Conservation (phyloP, 1,140 invertebrate species). For the Drosophila pachea region DNA sequence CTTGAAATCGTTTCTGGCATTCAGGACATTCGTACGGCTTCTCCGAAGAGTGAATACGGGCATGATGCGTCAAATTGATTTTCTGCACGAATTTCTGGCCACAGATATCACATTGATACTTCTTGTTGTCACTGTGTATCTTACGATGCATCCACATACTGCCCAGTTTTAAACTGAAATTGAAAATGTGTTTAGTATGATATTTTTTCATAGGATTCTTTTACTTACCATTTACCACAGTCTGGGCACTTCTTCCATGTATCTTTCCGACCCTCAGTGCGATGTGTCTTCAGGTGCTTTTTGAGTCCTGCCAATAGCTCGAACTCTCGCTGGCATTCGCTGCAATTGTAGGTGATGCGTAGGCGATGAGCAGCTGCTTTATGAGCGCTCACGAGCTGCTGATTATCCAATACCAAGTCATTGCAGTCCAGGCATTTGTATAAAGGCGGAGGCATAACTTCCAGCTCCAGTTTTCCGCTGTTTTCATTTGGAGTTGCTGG, state of each 20-base stretch:
- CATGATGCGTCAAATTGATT: conserved; percentile 80
- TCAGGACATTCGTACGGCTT: conserved; percentile 84
- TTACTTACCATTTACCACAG: conserved; percentile 80
- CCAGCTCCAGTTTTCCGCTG: conserved; percentile 41
- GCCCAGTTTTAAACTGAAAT: conserved; percentile 79
- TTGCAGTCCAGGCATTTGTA: conserved; percentile 76
- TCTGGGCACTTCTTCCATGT: conserved; percentile 79
- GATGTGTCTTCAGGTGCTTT: conserved; percentile 74
- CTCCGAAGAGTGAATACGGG: conserved; percentile 81
- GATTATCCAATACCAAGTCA: conserved; percentile 57
- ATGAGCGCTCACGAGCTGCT: conserved; percentile 55
- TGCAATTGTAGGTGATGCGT: conserved; percentile 64
- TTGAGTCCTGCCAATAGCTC: conserved; percentile 64
- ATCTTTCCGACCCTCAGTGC: conserved; percentile 69
- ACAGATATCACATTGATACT: conserved; percentile 80
- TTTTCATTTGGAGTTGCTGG: conserved; percentile 28
- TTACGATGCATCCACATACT: conserved; percentile 80
- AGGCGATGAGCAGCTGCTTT: conserved; percentile 61
- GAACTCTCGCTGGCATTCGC: conserved; percentile 71
- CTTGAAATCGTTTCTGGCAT: conserved; percentile 81
- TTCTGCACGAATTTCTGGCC: conserved; percentile 81
- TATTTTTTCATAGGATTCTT: background rate
- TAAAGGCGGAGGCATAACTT: conserved; percentile 40
- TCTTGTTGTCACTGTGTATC: conserved; percentile 79
- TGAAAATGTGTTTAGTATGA: background rate